phyloP scores from a whole-genome alignment of 2,797 vertebrate species.

The Protonibea diacanthus region DNA sequence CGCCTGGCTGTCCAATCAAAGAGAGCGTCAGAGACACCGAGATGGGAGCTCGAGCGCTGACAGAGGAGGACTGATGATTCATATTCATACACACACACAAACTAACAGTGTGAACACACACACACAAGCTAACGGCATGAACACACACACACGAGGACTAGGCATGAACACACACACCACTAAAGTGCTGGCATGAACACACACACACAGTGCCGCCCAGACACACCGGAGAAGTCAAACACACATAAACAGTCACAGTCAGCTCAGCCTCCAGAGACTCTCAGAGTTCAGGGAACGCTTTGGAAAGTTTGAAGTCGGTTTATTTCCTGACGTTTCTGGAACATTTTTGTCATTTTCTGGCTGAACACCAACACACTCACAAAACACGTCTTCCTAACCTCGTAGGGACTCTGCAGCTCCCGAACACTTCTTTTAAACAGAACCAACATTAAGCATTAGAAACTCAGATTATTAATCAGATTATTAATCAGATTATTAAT shows the following conservation, averaged over 20 bases:
- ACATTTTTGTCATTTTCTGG: slow-evolving; percentile 46
- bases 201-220: no score
- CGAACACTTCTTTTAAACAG: neutral
- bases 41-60: slow-evolving; percentile 24
- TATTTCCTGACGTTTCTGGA: slow-evolving; percentile 61
- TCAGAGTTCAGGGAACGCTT: slow-evolving; percentile 21
- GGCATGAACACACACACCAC: no score
- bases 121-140: slow-evolving; percentile 17
- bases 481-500: no score
- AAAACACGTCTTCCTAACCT: neutral
- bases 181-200: no score
- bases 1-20: slow-evolving; percentile 54
- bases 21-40: slow-evolving; percentile 19
- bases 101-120: neutral
- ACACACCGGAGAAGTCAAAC: slow-evolving; percentile 2
- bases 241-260: neutral
- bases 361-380: slow-evolving; percentile 17
- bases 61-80: slow-evolving; percentile 39
- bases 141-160: neutral
- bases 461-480: no score
- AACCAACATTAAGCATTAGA: neutral
- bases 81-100: neutral
- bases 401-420: neutral
- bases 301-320: slow-evolving; percentile 51
- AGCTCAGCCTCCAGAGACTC: slow-evolving; percentile 15